Evolutionary conservation across 2,113 vertebrate genomes (phyloP).

Genomic region (Tonatia bakeri): DNA sequence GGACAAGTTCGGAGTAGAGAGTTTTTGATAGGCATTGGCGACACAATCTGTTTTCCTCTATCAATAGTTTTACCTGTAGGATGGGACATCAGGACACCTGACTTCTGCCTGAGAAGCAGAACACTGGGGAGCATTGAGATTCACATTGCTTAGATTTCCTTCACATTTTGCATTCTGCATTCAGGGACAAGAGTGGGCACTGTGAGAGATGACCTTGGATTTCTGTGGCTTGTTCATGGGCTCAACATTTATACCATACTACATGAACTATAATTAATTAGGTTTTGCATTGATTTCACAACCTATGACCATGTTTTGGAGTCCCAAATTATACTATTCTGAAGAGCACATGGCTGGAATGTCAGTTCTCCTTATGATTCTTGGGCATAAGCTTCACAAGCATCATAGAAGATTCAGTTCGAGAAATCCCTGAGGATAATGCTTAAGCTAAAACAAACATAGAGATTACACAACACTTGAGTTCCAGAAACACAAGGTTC

Average conservation of each 20-base stretch:
- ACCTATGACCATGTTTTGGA: neutral
- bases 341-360: neutral
- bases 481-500: neutral
- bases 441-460: constrained; percentile 13
- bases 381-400: neutral
- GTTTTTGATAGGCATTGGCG: neutral
- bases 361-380: neutral
- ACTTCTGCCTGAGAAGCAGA: neutral
- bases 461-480: neutral
- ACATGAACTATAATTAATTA: neutral
- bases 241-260: neutral
- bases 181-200: neutral
- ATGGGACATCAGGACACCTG: rapidly evolving
- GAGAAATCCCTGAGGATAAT: neutral
- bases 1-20: neutral
- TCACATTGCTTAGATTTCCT: neutral
- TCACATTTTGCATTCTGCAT: neutral
- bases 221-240: neutral
- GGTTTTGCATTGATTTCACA: neutral
- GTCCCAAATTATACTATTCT: neutral
- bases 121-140: neutral
- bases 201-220: neutral
- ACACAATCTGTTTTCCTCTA: neutral
- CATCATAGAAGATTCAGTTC: neutral
- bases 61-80: rapidly evolving